phyloP scores from a whole-genome alignment of 2,797 vertebrate species.

The Microchirus variegatus region DNA sequence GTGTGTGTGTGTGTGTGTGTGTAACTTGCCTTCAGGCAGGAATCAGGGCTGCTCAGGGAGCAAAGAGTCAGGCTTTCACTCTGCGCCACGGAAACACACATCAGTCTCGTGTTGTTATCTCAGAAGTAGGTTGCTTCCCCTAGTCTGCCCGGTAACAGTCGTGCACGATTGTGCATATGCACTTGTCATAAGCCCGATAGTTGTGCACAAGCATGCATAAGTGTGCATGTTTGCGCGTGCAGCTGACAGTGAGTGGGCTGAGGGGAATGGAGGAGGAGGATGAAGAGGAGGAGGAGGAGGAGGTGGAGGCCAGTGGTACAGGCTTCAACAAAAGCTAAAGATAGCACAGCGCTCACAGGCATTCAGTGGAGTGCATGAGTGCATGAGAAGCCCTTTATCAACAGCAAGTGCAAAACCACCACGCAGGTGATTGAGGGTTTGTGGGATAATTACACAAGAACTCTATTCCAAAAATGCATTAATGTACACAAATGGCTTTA shows the following conservation, averaged over 20 bases:
- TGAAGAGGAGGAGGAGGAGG: conserved; percentile 52
- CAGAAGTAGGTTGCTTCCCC: conserved; percentile 75
- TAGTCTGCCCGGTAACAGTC: conserved; percentile 84
- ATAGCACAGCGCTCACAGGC: conserved; percentile 80
- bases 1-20: conserved; percentile 36
- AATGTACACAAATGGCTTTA: neutral
- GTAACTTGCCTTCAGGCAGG: conserved; percentile 57
- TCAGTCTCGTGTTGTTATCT: conserved; percentile 55
- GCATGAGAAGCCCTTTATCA: neutral
- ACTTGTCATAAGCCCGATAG: conserved; percentile 32
- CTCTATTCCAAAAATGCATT: neutral
- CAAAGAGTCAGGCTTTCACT: conserved; percentile 60
- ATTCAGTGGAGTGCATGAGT: conserved; percentile 51
- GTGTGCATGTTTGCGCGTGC: conserved; percentile 71
- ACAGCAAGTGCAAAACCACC: conserved; percentile 23
- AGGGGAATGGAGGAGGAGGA: conserved; percentile 53
- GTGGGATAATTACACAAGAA: neutral
- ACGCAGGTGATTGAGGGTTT: neutral
- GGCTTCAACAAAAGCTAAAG: conserved; percentile 81
- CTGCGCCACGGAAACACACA: conserved; percentile 63
- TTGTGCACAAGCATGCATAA: conserved; percentile 66
- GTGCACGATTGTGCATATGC: conserved; percentile 46
- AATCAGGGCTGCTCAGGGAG: conserved; percentile 59
- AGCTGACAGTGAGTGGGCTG: conserved; percentile 72
- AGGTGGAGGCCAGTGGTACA: conserved; percentile 73